phyloP scores from a whole-genome alignment of 2,113 vertebrate species.

The Notothenia coriiceps region DNA sequence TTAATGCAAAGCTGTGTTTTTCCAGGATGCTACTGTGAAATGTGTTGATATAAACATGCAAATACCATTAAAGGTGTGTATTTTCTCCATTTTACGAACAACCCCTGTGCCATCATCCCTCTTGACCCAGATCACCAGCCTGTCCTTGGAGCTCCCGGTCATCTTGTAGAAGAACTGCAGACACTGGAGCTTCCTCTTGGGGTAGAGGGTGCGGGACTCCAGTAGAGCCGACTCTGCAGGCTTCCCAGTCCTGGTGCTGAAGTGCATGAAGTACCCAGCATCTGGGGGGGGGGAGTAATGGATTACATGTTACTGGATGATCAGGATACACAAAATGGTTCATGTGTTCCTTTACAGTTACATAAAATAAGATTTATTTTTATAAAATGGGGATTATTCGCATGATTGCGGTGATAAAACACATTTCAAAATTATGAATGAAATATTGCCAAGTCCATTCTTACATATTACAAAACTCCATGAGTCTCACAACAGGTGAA shows the following conservation, averaged over 20 bases:
- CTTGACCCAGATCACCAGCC: slow-evolving; percentile 88
- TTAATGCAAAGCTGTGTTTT: slow-evolving; percentile 1
- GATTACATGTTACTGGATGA: too few species aligned
- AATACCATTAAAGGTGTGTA: slow-evolving; percentile 88
- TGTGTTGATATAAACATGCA: not conserved
- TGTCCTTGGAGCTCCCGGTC: slow-evolving; percentile 86
- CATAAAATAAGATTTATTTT: too few species aligned
- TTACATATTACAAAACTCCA: too few species aligned
- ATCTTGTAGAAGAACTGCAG: slow-evolving; percentile 95
- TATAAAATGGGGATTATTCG: too few species aligned
- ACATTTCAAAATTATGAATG: too few species aligned
- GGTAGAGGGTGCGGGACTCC: slow-evolving; percentile 92
- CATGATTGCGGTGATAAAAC: too few species aligned
- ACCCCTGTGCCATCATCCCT: slow-evolving; percentile 89
- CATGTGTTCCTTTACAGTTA: too few species aligned
- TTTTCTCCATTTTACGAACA: slow-evolving; percentile 85
- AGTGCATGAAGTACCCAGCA: slow-evolving; percentile 89
- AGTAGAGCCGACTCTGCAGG: slow-evolving; percentile 86
- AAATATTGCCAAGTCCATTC: too few species aligned
- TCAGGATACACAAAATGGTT: too few species aligned
- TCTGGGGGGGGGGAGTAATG: slow-evolving; percentile 70
- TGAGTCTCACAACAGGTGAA: too few species aligned
- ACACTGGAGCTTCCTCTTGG: slow-evolving; percentile 89
- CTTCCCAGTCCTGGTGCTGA: slow-evolving; percentile 81
- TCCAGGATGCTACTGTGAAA: not conserved